A percentile compares a stretch with the other conserved stretches of the same genome.
These are phyloP conservation scores for Fissipunctia ypsillon DNA, from an alignment of 2,888 invertebrate genomes.

Conservation along the genomic window DNA sequence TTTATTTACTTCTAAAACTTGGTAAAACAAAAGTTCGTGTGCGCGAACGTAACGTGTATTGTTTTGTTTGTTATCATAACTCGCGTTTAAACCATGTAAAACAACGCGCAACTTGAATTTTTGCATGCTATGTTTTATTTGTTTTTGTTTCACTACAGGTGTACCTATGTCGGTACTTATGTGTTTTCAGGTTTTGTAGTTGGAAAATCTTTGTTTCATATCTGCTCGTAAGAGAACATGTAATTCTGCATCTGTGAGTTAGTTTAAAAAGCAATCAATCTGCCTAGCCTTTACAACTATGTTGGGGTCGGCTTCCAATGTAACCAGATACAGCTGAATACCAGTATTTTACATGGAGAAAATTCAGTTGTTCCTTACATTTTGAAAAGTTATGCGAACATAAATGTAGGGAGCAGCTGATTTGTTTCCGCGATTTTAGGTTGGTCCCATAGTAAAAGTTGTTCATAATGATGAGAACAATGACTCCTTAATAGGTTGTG, in stretches of 20 bases:
- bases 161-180: background rate
- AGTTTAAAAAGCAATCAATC: background rate
- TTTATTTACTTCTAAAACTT: background rate
- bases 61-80: constrained; percentile 47
- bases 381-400: too few relatives aligned
- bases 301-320: background rate
- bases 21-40: constrained; percentile 48
- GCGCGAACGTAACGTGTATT: constrained; percentile 33
- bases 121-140: constrained; percentile 2
- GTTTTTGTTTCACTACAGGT: background rate
- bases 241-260: background rate
- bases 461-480: too few relatives aligned
- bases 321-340: background rate
- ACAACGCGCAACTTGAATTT: constrained; percentile 18
- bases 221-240: background rate
- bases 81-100: constrained; percentile 27
- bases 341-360: background rate
- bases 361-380: too few relatives aligned
- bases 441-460: too few relatives aligned
- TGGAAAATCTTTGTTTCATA: background rate
- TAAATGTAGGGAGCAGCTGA: too few relatives aligned
- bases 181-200: background rate
- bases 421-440: too few relatives aligned
- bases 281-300: background rate
- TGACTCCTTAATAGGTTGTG: too few relatives aligned